phyloP scores from a whole-genome alignment of 2,113 vertebrate genomes.

The Taurulus bubalis region DNA sequence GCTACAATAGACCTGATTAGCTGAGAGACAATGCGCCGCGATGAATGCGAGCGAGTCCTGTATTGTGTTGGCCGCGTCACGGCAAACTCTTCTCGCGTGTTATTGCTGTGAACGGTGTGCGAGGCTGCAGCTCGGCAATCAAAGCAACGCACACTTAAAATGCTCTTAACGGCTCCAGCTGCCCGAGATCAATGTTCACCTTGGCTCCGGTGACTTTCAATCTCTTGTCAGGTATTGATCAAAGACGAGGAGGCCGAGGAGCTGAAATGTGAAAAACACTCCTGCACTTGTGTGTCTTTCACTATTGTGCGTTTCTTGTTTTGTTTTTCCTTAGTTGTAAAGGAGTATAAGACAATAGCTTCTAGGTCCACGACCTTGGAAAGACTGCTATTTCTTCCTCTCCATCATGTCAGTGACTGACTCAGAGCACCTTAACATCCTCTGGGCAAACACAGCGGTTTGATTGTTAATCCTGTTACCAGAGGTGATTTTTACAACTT shows the following conservation, averaged over 20 bases:
- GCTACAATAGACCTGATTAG: conserved; percentile 12
- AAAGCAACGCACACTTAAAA: conserved; percentile 60
- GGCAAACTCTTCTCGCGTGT: conserved; percentile 27
- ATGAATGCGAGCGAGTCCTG: conserved; percentile 13
- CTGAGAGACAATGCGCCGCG: neutral
- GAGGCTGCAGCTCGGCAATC: conserved; percentile 49
- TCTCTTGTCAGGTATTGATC: conserved; percentile 65
- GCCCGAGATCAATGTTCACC: conserved; percentile 72
- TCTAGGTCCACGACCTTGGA: conserved; percentile 50
- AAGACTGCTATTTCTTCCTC: conserved; percentile 12
- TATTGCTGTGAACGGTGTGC: conserved; percentile 29
- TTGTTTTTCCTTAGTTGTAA: neutral
- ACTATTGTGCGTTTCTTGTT: conserved; percentile 27
- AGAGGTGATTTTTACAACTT: conserved; percentile 75
- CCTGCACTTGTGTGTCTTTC: conserved; percentile 7
- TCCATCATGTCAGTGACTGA: conserved; percentile 7
- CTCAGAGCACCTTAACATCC: conserved; percentile 20
- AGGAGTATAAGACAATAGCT: conserved; percentile 6
- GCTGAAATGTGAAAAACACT: conserved; percentile 35
- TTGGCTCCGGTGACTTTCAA: conserved; percentile 67
- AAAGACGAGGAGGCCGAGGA: conserved; percentile 18
- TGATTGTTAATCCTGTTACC: conserved; percentile 69
- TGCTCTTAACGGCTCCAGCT: conserved; percentile 58
- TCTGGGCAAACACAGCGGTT: conserved; percentile 51
- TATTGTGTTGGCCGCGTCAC: conserved; percentile 27